These are phyloP conservation scores for Herpailurus yagouaroundi DNA, from an alignment of 2,113 vertebrate species.

Conservation along the genomic window DNA sequence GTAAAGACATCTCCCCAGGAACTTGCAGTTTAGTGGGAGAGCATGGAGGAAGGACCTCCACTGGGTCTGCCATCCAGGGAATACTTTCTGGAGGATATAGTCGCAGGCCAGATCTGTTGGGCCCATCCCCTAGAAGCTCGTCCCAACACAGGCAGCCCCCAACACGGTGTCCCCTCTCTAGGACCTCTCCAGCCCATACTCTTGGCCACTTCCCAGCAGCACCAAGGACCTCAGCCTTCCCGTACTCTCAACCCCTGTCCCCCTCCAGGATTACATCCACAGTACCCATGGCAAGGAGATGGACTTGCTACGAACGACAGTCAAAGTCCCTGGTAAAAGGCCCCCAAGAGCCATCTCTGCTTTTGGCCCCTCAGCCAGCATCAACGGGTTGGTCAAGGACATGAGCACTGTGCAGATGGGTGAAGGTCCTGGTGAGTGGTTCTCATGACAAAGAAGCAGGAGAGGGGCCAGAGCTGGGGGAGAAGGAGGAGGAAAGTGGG, in stretches of 20 bases:
- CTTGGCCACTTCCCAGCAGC: neutral
- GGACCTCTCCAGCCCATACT: neutral
- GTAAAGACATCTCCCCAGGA: neutral
- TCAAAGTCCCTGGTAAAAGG: slow-evolving; percentile 97
- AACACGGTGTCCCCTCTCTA: neutral
- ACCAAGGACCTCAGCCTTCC: neutral
- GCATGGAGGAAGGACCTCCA: neutral
- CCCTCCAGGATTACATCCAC: slow-evolving; percentile 92
- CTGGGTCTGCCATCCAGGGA: neutral
- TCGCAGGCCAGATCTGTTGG: neutral
- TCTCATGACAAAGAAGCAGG: neutral
- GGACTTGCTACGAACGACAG: slow-evolving; percentile 95
- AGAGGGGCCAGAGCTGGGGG: neutral
- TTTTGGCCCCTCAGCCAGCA: slow-evolving; percentile 88
- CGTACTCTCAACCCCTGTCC: neutral
- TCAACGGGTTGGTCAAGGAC: slow-evolving; percentile 93
- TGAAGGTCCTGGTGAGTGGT: slow-evolving; percentile 82
- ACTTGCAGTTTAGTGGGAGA: neutral
- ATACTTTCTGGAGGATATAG: neutral
- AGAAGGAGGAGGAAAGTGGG: neutral
- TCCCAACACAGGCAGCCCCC: neutral
- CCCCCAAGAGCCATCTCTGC: slow-evolving; percentile 93
- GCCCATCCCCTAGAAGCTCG: neutral
- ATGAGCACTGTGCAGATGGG: slow-evolving; percentile 81
- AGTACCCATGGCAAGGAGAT: slow-evolving; percentile 96